Percentiles rank a stretch among this genome's conserved stretches.
These are phyloP conservation scores for Melipona bicolor DNA, from an alignment of 2,888 invertebrate species.

Conservation along the genomic window DNA sequence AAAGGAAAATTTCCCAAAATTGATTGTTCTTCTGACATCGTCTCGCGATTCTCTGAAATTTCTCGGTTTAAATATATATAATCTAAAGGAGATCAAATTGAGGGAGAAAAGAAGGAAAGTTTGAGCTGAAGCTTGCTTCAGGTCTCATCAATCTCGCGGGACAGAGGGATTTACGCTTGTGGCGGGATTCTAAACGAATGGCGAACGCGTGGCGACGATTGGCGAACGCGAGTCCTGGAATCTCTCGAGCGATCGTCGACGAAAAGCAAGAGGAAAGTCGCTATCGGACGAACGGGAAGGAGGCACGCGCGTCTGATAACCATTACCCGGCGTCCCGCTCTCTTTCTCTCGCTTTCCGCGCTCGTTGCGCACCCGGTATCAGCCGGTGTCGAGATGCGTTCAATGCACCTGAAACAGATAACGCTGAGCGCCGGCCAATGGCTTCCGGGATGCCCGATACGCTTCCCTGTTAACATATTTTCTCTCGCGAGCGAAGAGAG, in stretches of 20 bases:
- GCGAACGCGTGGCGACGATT: neutral
- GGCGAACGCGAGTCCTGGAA: constrained; percentile 43
- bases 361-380: constrained; percentile 2
- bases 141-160: too few relatives aligned
- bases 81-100: too few relatives aligned
- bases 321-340: constrained; percentile 24
- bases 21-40: too few relatives aligned
- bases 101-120: too few relatives aligned
- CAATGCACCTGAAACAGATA: constrained; percentile 66
- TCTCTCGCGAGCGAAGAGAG: neutral
- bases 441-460: constrained; percentile 52
- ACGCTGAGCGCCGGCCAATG: constrained; percentile 44
- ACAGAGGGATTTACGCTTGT: constrained; percentile 15
- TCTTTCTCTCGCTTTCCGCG: neutral
- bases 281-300: constrained; percentile 7
- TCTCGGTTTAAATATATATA: too few relatives aligned
- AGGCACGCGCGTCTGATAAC: constrained; percentile 48
- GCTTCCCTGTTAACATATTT: constrained; percentile 51
- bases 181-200: constrained; percentile 12
- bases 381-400: constrained; percentile 45
- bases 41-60: too few relatives aligned
- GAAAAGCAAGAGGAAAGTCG: constrained; percentile 21
- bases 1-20: too few relatives aligned
- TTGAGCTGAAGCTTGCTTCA: neutral
- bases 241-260: constrained; percentile 34